phyloP scores from a whole-genome alignment of 1,140 invertebrate species.

The Drosophila navojoa region DNA sequence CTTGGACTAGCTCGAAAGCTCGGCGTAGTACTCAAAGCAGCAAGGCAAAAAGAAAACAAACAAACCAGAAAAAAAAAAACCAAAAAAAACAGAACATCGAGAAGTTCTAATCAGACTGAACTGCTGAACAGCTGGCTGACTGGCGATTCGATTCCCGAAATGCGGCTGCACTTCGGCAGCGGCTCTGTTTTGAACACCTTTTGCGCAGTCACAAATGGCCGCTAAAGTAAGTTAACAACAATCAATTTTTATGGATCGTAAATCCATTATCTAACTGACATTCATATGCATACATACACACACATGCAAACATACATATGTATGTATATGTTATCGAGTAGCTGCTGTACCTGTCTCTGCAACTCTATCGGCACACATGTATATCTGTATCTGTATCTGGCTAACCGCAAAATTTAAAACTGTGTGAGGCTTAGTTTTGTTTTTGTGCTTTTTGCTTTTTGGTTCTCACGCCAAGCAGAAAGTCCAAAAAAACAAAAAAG shows the following conservation, averaged over 20 bases:
- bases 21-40: constrained; percentile 31
- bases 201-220: constrained; percentile 72
- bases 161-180: constrained; percentile 51
- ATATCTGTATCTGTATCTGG: constrained; percentile 10
- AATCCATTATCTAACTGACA: constrained; percentile 22
- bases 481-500: constrained; percentile 24
- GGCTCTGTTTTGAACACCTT: constrained; percentile 45
- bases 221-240: constrained; percentile 60
- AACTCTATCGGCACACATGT: constrained; percentile 25
- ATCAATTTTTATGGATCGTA: constrained; percentile 28
- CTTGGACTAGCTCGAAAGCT: constrained; percentile 48
- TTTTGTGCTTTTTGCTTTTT: constrained; percentile 18
- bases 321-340: not conserved
- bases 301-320: too few relatives aligned
- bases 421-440: constrained; percentile 5
- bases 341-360: constrained; percentile 13
- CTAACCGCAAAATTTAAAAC: constrained; percentile 34
- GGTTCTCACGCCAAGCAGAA: constrained; percentile 67
- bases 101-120: constrained; percentile 30
- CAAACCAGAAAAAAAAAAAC: constrained; percentile 10
- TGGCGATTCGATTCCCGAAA: not conserved
- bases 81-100: not conserved
- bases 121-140: constrained; percentile 7
- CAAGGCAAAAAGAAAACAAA: constrained; percentile 25
- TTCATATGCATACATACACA: not conserved